Evolutionary conservation across 2,113 vertebrate genomes (phyloP).

Genomic region (Calypte anna): DNA sequence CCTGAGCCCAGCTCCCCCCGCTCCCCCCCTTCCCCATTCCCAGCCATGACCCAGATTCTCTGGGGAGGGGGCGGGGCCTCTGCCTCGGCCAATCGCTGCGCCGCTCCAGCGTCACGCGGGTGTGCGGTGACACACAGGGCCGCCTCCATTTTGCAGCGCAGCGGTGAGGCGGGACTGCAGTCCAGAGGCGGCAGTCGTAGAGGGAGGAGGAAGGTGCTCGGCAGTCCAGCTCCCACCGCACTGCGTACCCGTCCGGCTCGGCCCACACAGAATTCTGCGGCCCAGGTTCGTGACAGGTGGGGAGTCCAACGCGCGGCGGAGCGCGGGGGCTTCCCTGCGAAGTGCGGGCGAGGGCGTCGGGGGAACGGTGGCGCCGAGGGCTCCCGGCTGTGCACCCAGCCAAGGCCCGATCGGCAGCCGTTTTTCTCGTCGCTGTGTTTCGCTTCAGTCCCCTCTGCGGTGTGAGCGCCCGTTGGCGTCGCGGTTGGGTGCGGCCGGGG

Average conservation of each 20-base stretch:
- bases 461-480: fast-evolving
- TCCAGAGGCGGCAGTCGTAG: background rate
- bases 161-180: background rate
- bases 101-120: background rate
- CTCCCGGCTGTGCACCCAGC: background rate
- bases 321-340: fast-evolving
- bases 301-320: too few relatives aligned
- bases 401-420: background rate
- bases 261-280: background rate
- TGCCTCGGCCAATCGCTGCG: background rate
- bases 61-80: background rate
- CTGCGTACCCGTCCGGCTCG: background rate
- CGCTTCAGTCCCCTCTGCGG: fast-evolving
- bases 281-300: background rate
- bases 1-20: background rate
- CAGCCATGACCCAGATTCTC: background rate
- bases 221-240: too few relatives aligned
- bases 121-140: background rate
- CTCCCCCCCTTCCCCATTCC: background rate
- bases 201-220: background rate
- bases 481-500: background rate
- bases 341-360: background rate
- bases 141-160: constrained; percentile 34
- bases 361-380: too few relatives aligned
- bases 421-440: fast-evolving